Conservation (phyloP, 2,888 invertebrate genomes). For the Polylopha cassiicola region DNA sequence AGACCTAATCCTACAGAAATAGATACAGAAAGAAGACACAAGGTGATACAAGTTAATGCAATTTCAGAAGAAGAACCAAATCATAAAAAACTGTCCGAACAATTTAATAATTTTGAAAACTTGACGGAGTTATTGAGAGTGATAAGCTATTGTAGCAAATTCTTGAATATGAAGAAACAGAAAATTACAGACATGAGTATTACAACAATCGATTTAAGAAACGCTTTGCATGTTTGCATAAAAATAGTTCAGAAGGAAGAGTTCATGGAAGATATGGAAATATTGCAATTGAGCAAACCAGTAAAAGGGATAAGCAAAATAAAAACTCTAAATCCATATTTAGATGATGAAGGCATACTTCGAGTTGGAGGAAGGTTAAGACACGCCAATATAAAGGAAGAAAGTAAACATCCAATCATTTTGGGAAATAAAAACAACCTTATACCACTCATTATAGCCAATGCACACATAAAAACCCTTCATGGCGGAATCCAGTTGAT, state of each 20-base stretch:
- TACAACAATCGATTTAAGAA: constrained; percentile 24
- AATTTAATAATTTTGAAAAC: constrained; percentile 18
- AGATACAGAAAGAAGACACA: constrained; percentile 17
- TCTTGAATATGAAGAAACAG: constrained; percentile 23
- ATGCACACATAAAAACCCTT: constrained; percentile 26
- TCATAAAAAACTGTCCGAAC: background rate
- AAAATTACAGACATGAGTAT: constrained; percentile 7
- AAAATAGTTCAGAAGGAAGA: constrained; percentile 23
- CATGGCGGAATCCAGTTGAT: constrained; percentile 30
- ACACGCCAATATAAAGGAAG: constrained; percentile 17
- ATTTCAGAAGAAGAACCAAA: constrained; percentile 6
- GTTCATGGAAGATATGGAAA: constrained; percentile 22
- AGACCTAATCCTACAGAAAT: background rate
- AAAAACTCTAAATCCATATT: constrained; percentile 26
- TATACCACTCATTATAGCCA: constrained; percentile 24
- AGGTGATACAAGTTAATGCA: constrained; percentile 8
- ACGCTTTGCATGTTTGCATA: constrained; percentile 22
- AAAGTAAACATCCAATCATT: constrained; percentile 28
- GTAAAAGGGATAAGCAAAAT: constrained; percentile 22
- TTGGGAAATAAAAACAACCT: constrained; percentile 25
- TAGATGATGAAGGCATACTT: constrained; percentile 25
- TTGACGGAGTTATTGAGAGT: constrained; percentile 18
- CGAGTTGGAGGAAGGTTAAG: constrained; percentile 30
- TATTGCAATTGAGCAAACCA: constrained; percentile 1
- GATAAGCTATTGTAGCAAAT: constrained; percentile 22